Conservation (phyloP, 1,140 invertebrate genomes). For the Aphelenchoides avenae region DNA sequence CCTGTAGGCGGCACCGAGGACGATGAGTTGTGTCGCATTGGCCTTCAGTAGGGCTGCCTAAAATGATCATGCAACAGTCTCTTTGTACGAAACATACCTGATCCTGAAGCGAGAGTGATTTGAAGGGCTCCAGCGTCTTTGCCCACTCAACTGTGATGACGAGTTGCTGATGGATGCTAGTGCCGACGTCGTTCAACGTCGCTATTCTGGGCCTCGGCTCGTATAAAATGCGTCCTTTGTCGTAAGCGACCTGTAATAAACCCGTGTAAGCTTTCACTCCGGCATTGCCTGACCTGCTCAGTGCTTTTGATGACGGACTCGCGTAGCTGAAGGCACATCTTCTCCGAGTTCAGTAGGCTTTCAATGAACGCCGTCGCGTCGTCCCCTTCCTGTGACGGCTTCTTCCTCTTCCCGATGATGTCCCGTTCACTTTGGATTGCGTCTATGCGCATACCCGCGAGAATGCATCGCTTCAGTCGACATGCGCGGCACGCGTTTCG, state of each 20-base stretch:
- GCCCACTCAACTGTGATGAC: slow-evolving; percentile 52
- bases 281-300: slow-evolving; percentile 7
- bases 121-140: slow-evolving; percentile 42
- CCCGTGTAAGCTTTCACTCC: background rate
- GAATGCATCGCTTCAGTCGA: slow-evolving; percentile 72
- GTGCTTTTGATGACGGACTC: slow-evolving; percentile 49
- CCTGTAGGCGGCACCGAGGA: slow-evolving; percentile 51
- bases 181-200: slow-evolving; percentile 43
- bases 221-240: slow-evolving; percentile 31
- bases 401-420: slow-evolving; percentile 40
- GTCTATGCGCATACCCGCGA: slow-evolving; percentile 11
- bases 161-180: slow-evolving; percentile 42
- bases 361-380: slow-evolving; percentile 12
- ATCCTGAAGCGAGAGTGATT: slow-evolving; percentile 39
- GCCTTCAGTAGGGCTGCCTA: slow-evolving; percentile 19
- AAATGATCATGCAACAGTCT: slow-evolving; percentile 24
- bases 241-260: slow-evolving; percentile 18
- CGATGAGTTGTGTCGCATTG: slow-evolving; percentile 24
- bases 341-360: slow-evolving; percentile 22
- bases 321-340: slow-evolving; percentile 25
- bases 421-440: slow-evolving; percentile 48
- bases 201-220: slow-evolving; percentile 22
- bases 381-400: slow-evolving; percentile 19
- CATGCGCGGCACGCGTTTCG: slow-evolving; percentile 84
- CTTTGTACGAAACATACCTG: slow-evolving; percentile 23